Evolutionary conservation across 2,888 invertebrate genomes (phyloP), one percentile per base, ranked within the genome.

Genomic region (Acanthosepion esculentum): DNA sequence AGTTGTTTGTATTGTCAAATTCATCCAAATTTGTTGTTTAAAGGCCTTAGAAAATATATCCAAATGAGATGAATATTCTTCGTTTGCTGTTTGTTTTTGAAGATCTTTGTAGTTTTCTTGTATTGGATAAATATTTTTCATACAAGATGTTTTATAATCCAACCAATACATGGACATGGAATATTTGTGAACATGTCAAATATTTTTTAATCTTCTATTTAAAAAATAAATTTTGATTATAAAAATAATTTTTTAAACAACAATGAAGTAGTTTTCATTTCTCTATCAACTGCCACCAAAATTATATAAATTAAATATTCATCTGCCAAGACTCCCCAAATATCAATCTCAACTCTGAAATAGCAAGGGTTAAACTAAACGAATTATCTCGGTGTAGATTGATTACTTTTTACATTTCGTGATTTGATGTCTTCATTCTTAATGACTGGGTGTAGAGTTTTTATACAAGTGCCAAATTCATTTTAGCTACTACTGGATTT

Each of bases 221-320:
- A n/a, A 78, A 78, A 78, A 78, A 78, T 12, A 78, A 78, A n/a
- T 5, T 15, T 78, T n/a, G 18, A 78, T 5, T 78, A 78, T n/a
- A 78, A 78, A 29, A 78, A 78, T n/a, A 78, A 78, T n/a, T 78
- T 78, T 78, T 10, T 15, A 78, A 78, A 15, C 78, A 78, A 59
- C 78, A 78, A 59, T 59, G 23, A 59, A 78, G 15, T n/a, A n/a
- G 78, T 78, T 78, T n/a, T 78, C 78, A n/a, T 78, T 78, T 78
- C n/a, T n/a, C 78, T n/a, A 78, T n/a, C n/a, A n/a, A 78, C 78
- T 78, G 78, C 78, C 78, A 78, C 78, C n/a, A n/a, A 78, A 78
- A 12, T 78, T n/a, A 29, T 78, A 78, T 78, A 33, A 78, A 33
- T n/a, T n/a, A 78, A 78, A 78, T 29, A 33, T 78, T 78, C 78